phyloP scores from a whole-genome alignment of 1,140 invertebrate genomes.

The Scaptomyza hsui region DNA sequence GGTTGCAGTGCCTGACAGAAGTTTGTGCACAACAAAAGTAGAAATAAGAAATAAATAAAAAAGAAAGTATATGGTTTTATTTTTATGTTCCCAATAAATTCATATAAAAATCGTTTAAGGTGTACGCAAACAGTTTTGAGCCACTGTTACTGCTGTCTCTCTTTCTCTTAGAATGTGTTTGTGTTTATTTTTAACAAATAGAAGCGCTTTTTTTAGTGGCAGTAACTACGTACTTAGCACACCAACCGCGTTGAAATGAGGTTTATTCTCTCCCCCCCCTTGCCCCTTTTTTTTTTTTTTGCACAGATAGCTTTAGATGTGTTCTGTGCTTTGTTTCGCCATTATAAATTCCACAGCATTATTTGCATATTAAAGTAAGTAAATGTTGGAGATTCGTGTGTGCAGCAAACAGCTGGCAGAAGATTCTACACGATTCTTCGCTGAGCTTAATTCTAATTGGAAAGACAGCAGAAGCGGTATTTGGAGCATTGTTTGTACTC shows the following conservation, averaged over 20 bases:
- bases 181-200: constrained; percentile 71
- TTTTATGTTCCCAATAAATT: neutral
- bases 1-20: constrained; percentile 33
- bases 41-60: no score
- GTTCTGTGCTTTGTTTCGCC: constrained; percentile 53
- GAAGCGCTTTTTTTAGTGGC: constrained; percentile 60
- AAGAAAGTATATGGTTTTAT: neutral
- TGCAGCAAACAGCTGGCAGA: constrained; percentile 4
- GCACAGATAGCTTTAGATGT: constrained; percentile 61
- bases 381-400: constrained; percentile 40
- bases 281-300: constrained; percentile 37
- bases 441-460: constrained; percentile 24
- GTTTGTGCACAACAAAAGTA: constrained; percentile 29
- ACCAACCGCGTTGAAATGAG: constrained; percentile 66
- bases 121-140: neutral
- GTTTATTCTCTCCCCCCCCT: constrained; percentile 29
- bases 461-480: constrained; percentile 37
- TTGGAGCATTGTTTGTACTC: constrained; percentile 33
- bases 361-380: constrained; percentile 78
- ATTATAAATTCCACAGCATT: constrained; percentile 75
- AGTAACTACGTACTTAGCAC: constrained; percentile 70
- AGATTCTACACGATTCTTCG: constrained; percentile 5
- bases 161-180: constrained; percentile 15
- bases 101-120: neutral
- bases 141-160: constrained; percentile 6